A percentile compares a stretch with the other conserved stretches of the same genome.
phyloP scores from a whole-genome alignment of 1,140 invertebrate species.

The Listronotus oregonensis region DNA sequence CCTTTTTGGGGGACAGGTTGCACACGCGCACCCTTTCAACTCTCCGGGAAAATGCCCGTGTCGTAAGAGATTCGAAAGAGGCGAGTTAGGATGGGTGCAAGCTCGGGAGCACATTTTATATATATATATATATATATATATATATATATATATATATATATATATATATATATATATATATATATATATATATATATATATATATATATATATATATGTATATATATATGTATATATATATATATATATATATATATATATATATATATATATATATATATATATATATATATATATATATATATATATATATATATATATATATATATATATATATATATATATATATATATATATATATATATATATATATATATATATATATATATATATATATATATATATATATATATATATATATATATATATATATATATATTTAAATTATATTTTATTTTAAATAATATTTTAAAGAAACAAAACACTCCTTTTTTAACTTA shows the following conservation, averaged over 20 bases:
- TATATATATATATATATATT: constrained; percentile 10
- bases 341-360: constrained; percentile 11
- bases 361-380: constrained; percentile 12
- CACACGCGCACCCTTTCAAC: too few relatives aligned
- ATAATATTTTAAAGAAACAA: too few relatives aligned
- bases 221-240: constrained; percentile 9
- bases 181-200: constrained; percentile 12
- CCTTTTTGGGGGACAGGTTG: too few relatives aligned
- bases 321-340: constrained; percentile 12
- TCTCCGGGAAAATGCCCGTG: too few relatives aligned
- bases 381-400: constrained; percentile 9
- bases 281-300: constrained; percentile 11
- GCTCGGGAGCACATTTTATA: too few relatives aligned
- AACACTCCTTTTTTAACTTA: too few relatives aligned
- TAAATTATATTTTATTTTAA: too few relatives aligned
- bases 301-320: constrained; percentile 9
- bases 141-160: constrained; percentile 11
- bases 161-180: constrained; percentile 12
- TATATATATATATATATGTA: constrained; percentile 6
- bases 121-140: constrained; percentile 9
- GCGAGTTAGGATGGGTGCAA: too few relatives aligned
- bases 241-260: constrained; percentile 11
- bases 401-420: constrained; percentile 9
- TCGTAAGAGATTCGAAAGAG: too few relatives aligned
- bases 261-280: constrained; percentile 11